Base-by-base conservation (phyloP, 1,140 invertebrate genomes). In the Aphelinus atriplicis region DNA sequence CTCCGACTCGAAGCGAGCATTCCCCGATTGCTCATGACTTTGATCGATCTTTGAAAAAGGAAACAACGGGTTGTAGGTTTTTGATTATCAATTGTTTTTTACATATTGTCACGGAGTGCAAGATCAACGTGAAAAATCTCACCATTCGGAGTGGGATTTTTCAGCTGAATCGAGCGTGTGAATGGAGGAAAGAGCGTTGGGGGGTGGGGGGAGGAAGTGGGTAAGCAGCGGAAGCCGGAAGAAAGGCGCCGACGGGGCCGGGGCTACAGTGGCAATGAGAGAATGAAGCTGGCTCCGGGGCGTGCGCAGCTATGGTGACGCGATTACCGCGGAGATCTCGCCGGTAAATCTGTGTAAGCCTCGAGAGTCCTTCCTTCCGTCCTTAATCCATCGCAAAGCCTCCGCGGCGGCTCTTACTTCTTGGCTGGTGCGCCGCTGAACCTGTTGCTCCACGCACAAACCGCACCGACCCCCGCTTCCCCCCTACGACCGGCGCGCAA, bases 351-450 rank as follows among this genome's bases (percentile, higher is more conserved):
- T 79, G 80, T 80, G 79, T 81, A 82, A 84, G 82, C 80, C 79
- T 80, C 71, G 63, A 77, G 78, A 79, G 80, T 82, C 78, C 80
- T 79, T 71, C 66, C 66, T 75, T 58, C 78, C 77, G 48, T 80
- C 83, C 83, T 84, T 85, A 85, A 86, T 86, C 83, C 85, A 82
- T 81, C 73, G 77, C 78, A 80, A 80, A 81, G 78, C 81, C 80
- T 83, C 80, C 81, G 83, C 80, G 26, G 26, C 26, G 26, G 26
- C 80, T 82, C 81, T 82, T 83, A 83, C 80, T 77, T 80, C 73
- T 50, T 57, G 55, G 9, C 58, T 50, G 10, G 3, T 7, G 3
- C 26, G 48, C 5, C 51, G 3, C 53, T 3, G 10, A 69, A 68
- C 65, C 66, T 69, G 65, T 74, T 69, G 73, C 73, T 58, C 58